A percentile compares a stretch with the other conserved stretches of the same genome.
Conservation (phyloP, 2,888 invertebrate species). For the Meganola albula region DNA sequence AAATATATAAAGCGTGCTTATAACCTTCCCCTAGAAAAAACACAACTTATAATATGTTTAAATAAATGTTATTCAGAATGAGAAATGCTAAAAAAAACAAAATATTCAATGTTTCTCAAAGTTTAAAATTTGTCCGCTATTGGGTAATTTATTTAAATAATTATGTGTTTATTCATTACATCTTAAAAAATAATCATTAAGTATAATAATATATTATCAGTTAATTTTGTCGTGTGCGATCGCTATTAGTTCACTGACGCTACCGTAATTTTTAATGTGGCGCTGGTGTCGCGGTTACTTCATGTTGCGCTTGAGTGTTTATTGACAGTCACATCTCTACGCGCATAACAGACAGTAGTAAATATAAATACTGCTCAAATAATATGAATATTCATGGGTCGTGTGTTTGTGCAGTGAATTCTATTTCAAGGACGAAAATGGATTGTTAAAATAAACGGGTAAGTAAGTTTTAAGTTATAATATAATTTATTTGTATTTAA, state of each 20-base stretch:
- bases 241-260: constrained; percentile 7
- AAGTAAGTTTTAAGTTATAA: constrained; percentile 10
- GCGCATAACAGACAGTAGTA: constrained; percentile 7
- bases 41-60: too few species aligned
- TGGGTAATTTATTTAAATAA: too few species aligned
- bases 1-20: too few species aligned
- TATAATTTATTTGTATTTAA: constrained; percentile 13
- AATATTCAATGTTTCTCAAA: too few species aligned
- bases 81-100: too few species aligned
- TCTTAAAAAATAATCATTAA: too few species aligned
- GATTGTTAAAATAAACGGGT: constrained; percentile 9
- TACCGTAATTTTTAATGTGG: constrained; percentile 7
- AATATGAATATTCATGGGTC: constrained; percentile 7
- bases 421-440: constrained; percentile 9
- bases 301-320: constrained; percentile 7
- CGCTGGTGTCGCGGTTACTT: constrained; percentile 7
- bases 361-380: constrained; percentile 7
- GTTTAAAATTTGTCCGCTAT: too few species aligned
- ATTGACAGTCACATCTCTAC: constrained; percentile 7
- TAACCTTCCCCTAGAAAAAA: too few species aligned
- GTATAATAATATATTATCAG: constrained; percentile 9
- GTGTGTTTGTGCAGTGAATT: constrained; percentile 6
- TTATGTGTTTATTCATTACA: too few species aligned
- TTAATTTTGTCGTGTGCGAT: constrained; percentile 7
- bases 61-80: too few species aligned